These are phyloP conservation scores for Babylonia areolata DNA, from an alignment of 1,140 invertebrate species.

Conservation along the genomic window DNA sequence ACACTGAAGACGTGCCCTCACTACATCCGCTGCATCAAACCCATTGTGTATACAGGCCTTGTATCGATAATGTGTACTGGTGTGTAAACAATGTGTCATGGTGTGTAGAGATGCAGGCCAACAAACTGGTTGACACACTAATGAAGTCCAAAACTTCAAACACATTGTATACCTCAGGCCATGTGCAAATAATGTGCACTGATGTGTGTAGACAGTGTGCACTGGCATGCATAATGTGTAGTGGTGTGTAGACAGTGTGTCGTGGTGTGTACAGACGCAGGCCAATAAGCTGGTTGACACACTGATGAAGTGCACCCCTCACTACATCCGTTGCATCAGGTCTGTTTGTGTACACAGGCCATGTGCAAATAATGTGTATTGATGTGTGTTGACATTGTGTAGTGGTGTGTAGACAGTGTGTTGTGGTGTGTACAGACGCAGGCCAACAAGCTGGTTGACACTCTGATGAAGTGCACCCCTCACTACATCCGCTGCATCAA, in stretches of 20 bases:
- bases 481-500: conserved; percentile 86
- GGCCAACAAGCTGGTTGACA: conserved; percentile 84
- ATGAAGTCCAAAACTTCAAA: too few relatives aligned
- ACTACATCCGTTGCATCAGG: conserved; percentile 85
- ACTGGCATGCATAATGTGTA: conserved; percentile 1
- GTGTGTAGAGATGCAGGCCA: too few relatives aligned
- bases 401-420: not conserved
- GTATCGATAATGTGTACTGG: conserved; percentile 79
- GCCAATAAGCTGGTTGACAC: conserved; percentile 85
- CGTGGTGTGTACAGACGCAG: conserved; percentile 77
- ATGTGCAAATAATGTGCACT: conserved; percentile 24
- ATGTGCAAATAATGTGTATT: too few relatives aligned
- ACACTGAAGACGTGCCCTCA: too few relatives aligned
- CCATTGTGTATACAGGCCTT: conserved; percentile 3
- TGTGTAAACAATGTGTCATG: too few relatives aligned
- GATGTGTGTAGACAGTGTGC: too few relatives aligned
- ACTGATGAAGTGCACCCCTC: conserved; percentile 84
- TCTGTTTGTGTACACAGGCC: too few relatives aligned
- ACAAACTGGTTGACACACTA: too few relatives aligned
- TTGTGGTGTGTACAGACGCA: conserved; percentile 77
- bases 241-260: not conserved
- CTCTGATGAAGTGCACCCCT: conserved; percentile 84
- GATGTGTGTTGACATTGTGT: conserved; percentile 1
- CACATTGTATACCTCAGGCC: too few relatives aligned
- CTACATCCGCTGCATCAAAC: too few relatives aligned